These are phyloP conservation scores for Lepilemur ruficaudatus DNA, from an alignment of 2,797 vertebrate genomes.

Conservation along the genomic window DNA sequence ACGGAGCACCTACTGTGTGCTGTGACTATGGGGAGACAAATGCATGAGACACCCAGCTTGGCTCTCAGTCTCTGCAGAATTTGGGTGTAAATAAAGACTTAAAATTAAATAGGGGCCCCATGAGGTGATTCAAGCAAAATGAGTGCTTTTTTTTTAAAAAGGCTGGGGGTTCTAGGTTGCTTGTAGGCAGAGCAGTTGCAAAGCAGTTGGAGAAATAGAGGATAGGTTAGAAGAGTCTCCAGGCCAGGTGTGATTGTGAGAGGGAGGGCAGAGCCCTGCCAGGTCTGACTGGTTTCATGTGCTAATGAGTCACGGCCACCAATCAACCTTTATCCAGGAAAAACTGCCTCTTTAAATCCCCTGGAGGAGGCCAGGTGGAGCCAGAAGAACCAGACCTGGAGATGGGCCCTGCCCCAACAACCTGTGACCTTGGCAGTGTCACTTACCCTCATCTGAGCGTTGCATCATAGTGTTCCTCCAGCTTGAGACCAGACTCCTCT, in stretches of 20 bases:
- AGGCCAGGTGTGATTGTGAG: background rate
- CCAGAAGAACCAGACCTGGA: background rate
- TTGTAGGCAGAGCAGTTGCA: background rate
- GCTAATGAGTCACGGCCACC: slow-evolving; percentile 34
- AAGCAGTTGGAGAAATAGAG: background rate
- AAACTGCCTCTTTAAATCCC: slow-evolving; percentile 30
- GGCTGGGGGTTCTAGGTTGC: background rate
- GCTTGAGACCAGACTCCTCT: background rate
- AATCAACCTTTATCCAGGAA: background rate
- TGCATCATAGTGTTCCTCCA: background rate
- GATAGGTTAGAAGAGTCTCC: background rate
- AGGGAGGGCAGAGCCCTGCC: background rate
- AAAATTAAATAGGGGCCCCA: background rate
- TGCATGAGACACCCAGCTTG: background rate
- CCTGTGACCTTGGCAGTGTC: background rate
- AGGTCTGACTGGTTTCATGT: slow-evolving; percentile 53
- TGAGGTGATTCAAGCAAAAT: background rate
- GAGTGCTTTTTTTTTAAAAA: background rate
- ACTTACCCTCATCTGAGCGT: background rate
- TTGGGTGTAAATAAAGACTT: background rate
- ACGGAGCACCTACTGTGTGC: background rate
- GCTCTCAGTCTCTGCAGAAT: background rate
- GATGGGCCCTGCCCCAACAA: background rate
- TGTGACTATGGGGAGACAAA: background rate
- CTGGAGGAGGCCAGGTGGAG: background rate